Base-by-base conservation (phyloP, 2,888 invertebrate genomes). In the Drosophila pseudotakahashii region DNA sequence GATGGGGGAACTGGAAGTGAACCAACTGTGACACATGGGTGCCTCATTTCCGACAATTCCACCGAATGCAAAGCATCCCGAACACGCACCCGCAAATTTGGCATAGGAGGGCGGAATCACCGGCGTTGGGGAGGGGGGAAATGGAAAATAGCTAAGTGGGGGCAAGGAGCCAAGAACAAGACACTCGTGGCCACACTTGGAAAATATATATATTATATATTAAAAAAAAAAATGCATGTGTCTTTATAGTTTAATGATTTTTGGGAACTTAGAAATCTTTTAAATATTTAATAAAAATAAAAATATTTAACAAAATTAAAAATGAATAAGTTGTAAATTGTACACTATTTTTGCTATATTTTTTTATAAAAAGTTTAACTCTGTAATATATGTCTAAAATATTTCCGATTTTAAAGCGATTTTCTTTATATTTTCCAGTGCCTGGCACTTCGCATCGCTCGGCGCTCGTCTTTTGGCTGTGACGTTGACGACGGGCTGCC, bases 1-100 rank as follows among this genome's bases (percentile, higher is more conserved):
- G 16, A 30, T 13, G 41, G 48, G 48, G 42, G 13, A 39, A 19
- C 54, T 39, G 54, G 64, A 34, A 53, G 57, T 52, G 64, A 62
- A 72, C 54, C 73, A 69, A 59, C 75, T 63, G 69, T 76, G 81
- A 79, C 81, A 81, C 78, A 80, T 79, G 82, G 82, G 75, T 66
- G 82, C 82, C 76, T 71, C 71, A 81, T 75, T 73, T 79, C 82
- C 85, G 75, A 80, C 81, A 70, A 82, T 55, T 70, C 48, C 67
- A 37, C 53, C 61, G 37, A 63, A 74, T 72, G 77, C 73, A 68
- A 57, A 79, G 59, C 53, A 62, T 52, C 44, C 59, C 59, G 19
- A 14, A 63, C 64, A 61, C 68, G 69, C 70, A 71, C 79, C 75
- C 81, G 64, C 77, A 78, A 66, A 78, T 63, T 66, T 53, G 66